Conservation (phyloP, 2,888 invertebrate species). For the Campoplex capitator region DNA sequence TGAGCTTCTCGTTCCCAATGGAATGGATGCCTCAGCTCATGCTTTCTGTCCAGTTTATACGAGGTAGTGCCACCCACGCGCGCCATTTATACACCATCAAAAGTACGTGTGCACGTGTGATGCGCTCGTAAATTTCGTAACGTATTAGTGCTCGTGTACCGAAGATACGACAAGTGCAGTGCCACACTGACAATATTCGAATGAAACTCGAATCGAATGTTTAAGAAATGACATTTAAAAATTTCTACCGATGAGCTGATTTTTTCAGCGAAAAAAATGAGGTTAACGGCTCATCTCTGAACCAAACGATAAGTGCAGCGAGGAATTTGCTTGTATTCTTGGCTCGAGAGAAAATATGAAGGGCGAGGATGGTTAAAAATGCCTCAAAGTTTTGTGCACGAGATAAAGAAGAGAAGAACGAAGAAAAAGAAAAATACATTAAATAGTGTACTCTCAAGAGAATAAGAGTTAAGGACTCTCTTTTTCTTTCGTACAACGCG, state of each 20-base stretch:
- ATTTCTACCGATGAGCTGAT: neutral
- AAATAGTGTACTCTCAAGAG: constrained; percentile 22
- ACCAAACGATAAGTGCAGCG: neutral
- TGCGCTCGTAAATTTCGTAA: constrained; percentile 15
- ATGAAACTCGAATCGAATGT: neutral
- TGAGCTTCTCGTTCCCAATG: neutral
- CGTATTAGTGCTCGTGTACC: constrained; percentile 7
- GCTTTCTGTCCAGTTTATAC: constrained; percentile 43
- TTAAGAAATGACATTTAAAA: neutral
- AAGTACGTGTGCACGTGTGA: constrained; percentile 29
- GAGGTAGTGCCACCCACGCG: constrained; percentile 58
- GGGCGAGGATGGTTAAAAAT: neutral
- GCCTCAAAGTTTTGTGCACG: neutral
- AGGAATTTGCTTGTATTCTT: neutral
- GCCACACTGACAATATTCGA: neutral
- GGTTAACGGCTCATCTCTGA: neutral
- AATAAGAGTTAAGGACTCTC: constrained; percentile 23
- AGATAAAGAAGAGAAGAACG: neutral
- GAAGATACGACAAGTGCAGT: neutral
- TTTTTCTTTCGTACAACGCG: constrained; percentile 27
- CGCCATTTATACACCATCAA: constrained; percentile 52
- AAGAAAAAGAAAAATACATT: neutral
- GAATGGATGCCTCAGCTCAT: constrained; percentile 27
- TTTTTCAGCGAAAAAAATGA: neutral
- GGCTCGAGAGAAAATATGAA: neutral